Evolutionary conservation across 2,113 vertebrate genomes (phyloP).

Genomic region (Sceloporus tristichus): DNA sequence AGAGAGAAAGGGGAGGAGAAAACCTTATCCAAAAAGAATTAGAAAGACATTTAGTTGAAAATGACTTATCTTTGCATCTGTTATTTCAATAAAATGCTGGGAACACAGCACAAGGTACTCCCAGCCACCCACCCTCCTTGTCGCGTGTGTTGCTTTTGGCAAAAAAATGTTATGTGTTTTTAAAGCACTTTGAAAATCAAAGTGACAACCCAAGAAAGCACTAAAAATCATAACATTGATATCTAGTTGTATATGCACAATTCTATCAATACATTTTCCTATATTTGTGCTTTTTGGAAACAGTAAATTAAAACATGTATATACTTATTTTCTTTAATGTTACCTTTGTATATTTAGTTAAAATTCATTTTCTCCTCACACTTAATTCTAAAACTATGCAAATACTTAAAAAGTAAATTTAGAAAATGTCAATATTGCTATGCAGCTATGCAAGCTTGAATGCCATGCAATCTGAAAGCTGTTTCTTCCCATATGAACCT

Average conservation of each 20-base stretch:
- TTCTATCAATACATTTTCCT: constrained; percentile 33
- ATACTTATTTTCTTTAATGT: constrained; percentile 24
- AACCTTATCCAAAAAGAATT: constrained; percentile 62
- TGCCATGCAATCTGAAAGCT: too few relatives aligned
- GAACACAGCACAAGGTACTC: constrained; percentile 51
- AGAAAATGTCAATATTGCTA: neutral
- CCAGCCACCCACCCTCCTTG: neutral
- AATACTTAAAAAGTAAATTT: neutral
- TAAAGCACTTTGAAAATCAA: constrained; percentile 53
- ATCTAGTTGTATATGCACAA: neutral
- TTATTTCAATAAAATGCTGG: constrained; percentile 43
- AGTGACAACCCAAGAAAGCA: constrained; percentile 34
- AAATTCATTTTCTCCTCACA: neutral
- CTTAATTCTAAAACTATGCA: constrained; percentile 13
- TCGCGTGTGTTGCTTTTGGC: constrained; percentile 48
- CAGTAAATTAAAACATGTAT: constrained; percentile 29
- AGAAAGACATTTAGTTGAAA: constrained; percentile 70
- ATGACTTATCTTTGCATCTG: constrained; percentile 53
- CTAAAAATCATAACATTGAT: constrained; percentile 21
- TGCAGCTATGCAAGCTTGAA: neutral
- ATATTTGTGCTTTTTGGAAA: constrained; percentile 47
- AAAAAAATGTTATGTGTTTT: constrained; percentile 37
- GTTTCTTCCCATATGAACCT: too few relatives aligned
- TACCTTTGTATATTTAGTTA: constrained; percentile 41
- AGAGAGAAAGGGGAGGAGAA: constrained; percentile 55